Conservation (phyloP, 1,140 invertebrate genomes). For the Tetragnatha versicolor region DNA sequence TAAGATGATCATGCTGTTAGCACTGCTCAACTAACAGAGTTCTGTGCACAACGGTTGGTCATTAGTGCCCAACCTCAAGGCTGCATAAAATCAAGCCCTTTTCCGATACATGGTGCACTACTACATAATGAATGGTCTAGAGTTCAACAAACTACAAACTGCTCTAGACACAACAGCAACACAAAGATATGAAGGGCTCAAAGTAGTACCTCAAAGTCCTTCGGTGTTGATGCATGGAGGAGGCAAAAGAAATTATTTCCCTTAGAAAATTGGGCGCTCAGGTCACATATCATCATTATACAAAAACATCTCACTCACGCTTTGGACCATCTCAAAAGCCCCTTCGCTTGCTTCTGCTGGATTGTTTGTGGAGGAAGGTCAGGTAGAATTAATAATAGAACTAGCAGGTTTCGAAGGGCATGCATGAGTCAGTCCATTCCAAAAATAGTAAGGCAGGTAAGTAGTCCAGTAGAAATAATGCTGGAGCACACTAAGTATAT, state of each 20-base stretch:
- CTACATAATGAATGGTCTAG: constrained; percentile 53
- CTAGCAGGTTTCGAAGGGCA: constrained; percentile 56
- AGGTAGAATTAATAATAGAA: constrained; percentile 47
- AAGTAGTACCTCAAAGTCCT: constrained; percentile 56
- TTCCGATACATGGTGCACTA: constrained; percentile 45
- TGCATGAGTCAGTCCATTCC: constrained; percentile 56
- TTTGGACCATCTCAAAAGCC: constrained; percentile 98
- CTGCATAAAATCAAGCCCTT: constrained; percentile 33
- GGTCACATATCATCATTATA: constrained; percentile 33
- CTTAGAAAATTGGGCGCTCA: constrained; percentile 48
- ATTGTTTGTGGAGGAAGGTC: constrained; percentile 23
- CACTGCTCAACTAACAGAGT: constrained; percentile 52
- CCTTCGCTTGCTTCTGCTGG: constrained; percentile 70
- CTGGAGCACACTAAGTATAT: constrained; percentile 33
- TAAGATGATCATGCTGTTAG: constrained; percentile 56
- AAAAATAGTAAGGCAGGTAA: constrained; percentile 44
- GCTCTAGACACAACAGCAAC: constrained; percentile 57
- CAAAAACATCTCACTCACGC: constrained; percentile 21
- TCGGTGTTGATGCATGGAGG: constrained; percentile 48
- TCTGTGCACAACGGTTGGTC: constrained; percentile 49
- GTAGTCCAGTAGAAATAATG: constrained; percentile 36
- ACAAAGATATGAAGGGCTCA: constrained; percentile 53
- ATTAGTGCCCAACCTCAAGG: constrained; percentile 20
- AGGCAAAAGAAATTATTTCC: constrained; percentile 54
- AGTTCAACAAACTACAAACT: constrained; percentile 48